phyloP scores from a whole-genome alignment of 2,888 invertebrate genomes.

The Drosophila robusta region DNA sequence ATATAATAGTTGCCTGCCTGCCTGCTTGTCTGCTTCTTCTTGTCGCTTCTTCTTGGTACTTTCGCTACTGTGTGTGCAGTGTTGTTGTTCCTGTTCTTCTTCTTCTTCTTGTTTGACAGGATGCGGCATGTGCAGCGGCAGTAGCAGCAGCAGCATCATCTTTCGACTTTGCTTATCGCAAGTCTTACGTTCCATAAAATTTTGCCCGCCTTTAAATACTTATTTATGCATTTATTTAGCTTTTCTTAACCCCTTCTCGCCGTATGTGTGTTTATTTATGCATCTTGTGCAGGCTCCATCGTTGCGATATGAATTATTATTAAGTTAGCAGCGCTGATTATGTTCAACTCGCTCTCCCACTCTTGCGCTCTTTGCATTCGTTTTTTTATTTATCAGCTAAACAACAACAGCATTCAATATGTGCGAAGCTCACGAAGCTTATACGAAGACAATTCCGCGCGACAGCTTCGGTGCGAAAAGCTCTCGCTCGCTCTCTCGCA shows the following conservation, averaged over 20 bases:
- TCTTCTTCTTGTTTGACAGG: slow-evolving; percentile 34
- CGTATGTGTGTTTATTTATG: slow-evolving; percentile 3
- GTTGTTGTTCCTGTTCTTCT: slow-evolving; percentile 13
- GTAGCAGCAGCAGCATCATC: slow-evolving; percentile 42
- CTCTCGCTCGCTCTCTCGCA: slow-evolving; percentile 31
- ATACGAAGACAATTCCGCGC: slow-evolving; percentile 48
- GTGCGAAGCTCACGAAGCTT: slow-evolving; percentile 27
- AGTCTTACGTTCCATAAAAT: slow-evolving; percentile 84
- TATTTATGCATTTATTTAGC: slow-evolving; percentile 54
- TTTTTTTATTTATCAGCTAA: slow-evolving; percentile 60
- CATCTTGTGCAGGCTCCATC: slow-evolving; percentile 9
- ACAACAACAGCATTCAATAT: slow-evolving; percentile 20
- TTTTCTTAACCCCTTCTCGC: neutral
- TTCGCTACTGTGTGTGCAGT: slow-evolving; percentile 36
- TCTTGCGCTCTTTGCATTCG: slow-evolving; percentile 21
- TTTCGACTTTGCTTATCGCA: slow-evolving; percentile 69
- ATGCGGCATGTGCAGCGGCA: slow-evolving; percentile 30
- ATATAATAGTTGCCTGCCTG: slow-evolving; percentile 63
- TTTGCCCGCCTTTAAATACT: slow-evolving; percentile 61
- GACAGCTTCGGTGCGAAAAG: slow-evolving; percentile 48
- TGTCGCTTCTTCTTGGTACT: slow-evolving; percentile 18
- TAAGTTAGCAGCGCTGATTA: slow-evolving; percentile 29
- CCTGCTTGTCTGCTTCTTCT: slow-evolving; percentile 34
- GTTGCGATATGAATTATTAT: slow-evolving; percentile 24
- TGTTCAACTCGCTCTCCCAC: slow-evolving; percentile 5